These are phyloP conservation scores for Prinia subflava DNA, from an alignment of 2,113 vertebrate genomes.

Conservation along the genomic window DNA sequence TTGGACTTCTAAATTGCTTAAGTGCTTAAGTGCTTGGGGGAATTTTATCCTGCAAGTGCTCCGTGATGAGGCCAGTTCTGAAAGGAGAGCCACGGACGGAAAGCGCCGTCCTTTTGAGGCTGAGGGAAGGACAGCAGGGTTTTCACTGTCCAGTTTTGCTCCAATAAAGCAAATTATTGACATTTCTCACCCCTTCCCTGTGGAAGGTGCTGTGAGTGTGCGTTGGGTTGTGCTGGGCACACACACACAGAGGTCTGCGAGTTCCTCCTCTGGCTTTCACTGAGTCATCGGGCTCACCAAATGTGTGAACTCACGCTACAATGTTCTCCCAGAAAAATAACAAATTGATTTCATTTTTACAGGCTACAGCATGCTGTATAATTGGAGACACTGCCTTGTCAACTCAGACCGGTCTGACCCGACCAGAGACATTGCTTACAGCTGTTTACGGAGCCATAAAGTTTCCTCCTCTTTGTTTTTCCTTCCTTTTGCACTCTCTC, in stretches of 20 bases:
- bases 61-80: neutral
- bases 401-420: slow-evolving; percentile 72
- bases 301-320: slow-evolving; percentile 59
- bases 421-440: slow-evolving; percentile 72
- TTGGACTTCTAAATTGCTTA: slow-evolving; percentile 60
- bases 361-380: slow-evolving; percentile 71
- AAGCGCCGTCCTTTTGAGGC: neutral
- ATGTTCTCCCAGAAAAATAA: slow-evolving; percentile 66
- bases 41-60: slow-evolving; percentile 45
- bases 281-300: slow-evolving; percentile 53
- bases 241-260: neutral
- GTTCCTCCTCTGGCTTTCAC: slow-evolving; percentile 7
- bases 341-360: slow-evolving; percentile 74
- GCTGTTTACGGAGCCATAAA: slow-evolving; percentile 68
- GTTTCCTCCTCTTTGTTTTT: slow-evolving; percentile 64
- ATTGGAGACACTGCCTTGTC: slow-evolving; percentile 73
- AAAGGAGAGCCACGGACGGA: neutral
- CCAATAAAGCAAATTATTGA: fast-evolving
- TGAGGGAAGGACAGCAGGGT: neutral
- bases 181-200: neutral
- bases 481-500: slow-evolving; percentile 35
- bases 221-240: neutral
- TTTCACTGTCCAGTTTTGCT: neutral
- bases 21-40: slow-evolving; percentile 45
- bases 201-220: neutral